Evolutionary conservation across 2,888 invertebrate genomes (phyloP), one percentile per base, ranked within the genome.

Genomic region (Stegana nigrithorax): DNA sequence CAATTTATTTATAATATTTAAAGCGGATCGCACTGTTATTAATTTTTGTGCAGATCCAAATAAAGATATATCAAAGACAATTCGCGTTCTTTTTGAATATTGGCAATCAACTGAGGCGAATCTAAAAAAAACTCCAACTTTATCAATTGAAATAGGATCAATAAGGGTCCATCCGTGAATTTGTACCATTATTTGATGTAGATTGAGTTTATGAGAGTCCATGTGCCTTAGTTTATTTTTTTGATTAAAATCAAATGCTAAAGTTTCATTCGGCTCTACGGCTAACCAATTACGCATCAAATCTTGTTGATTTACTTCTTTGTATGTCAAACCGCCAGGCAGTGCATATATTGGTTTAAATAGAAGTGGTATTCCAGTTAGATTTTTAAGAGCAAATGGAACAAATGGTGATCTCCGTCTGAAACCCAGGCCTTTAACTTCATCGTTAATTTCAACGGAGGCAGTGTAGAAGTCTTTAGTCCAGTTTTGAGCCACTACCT

Each of bases 11-110:
- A 89, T 86, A 2, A 97, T 87, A 72, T 91, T 90, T 67, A 98
- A 87, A 26, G 97, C 95, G 7, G 98, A 98, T 65, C 97, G 90
- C 14, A 98, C 92, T 7, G 95, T 94, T 5, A 84, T 83, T 0
- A 98, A 87, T 86, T 98, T 98, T 74, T 95, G 91, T 0, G 98
- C 98, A 1, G 96, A 95, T 0, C 97, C 97, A 84, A 97, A 96
- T 67, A 97, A 87, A 0, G 93, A 91, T 17, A 99, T 95, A 71
- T 94, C 94, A 81, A 98, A 93, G 50, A 98, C 95, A 25, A 98
- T 89, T 59, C 97, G 90, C 0, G 94, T 93, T 72, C 90, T 88
- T 25, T 81, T 84, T 25, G 71, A 68, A n/a, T 73, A 81, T 8
- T 76, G 72, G 53, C 78, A 73, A 45, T 84, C 83, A 36, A 76